These are phyloP conservation scores for Clostera curtula DNA, from an alignment of 2,888 invertebrate genomes.

Conservation along the genomic window DNA sequence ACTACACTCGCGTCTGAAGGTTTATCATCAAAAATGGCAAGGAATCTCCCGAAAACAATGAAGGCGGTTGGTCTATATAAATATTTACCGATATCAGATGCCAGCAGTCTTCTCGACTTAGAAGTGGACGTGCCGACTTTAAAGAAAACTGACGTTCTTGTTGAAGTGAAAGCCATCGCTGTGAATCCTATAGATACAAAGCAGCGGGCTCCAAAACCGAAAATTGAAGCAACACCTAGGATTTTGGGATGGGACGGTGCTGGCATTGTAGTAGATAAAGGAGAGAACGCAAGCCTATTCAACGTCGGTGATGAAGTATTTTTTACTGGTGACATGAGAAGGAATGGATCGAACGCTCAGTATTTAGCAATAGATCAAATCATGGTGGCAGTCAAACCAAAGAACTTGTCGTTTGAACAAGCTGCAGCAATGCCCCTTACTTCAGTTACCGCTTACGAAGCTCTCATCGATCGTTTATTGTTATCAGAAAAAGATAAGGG, in stretches of 20 bases:
- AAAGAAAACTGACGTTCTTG: constrained; percentile 41
- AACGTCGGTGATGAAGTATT: constrained; percentile 58
- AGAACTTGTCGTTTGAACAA: constrained; percentile 50
- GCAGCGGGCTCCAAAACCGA: constrained; percentile 47
- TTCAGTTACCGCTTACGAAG: constrained; percentile 51
- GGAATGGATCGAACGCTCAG: constrained; percentile 54
- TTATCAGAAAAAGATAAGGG: constrained; percentile 53
- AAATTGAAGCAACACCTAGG: constrained; percentile 37
- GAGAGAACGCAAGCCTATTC: constrained; percentile 33
- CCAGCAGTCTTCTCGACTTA: constrained; percentile 49
- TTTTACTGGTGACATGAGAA: constrained; percentile 48
- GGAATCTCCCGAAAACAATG: constrained; percentile 51
- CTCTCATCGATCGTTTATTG: constrained; percentile 45
- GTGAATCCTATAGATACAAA: constrained; percentile 63
- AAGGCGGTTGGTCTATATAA: constrained; percentile 59
- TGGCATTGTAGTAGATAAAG: constrained; percentile 49
- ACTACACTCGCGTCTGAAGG: constrained; percentile 7
- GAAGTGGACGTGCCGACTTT: constrained; percentile 44
- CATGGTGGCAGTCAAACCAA: constrained; percentile 48
- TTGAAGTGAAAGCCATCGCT: constrained; percentile 56
- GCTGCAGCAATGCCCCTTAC: constrained; percentile 62
- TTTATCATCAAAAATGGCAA: constrained; percentile 15
- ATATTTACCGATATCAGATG: constrained; percentile 53
- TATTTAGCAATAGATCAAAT: constrained; percentile 51
- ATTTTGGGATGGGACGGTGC: constrained; percentile 63